A percentile compares a stretch with the other conserved stretches of the same genome.
These are phyloP conservation scores for Euzophera pinguis DNA, from an alignment of 2,888 invertebrate species.

Conservation along the genomic window DNA sequence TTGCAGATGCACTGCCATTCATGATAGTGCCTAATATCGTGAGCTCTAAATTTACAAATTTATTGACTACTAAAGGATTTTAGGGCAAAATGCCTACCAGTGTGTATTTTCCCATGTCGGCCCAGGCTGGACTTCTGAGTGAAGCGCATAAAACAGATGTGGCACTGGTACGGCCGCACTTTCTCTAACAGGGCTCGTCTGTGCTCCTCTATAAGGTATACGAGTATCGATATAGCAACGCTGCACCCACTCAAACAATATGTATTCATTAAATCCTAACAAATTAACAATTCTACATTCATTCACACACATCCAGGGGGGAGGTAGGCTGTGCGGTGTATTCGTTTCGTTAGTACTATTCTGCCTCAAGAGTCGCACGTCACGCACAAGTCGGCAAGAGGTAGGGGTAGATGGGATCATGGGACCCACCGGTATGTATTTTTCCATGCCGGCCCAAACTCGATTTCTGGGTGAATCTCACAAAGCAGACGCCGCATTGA, in stretches of 20 bases:
- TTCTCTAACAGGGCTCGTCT: constrained; percentile 81
- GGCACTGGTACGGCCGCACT: constrained; percentile 85
- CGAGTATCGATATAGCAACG: constrained; percentile 75
- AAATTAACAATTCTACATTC: constrained; percentile 44
- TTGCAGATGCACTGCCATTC: constrained; percentile 36
- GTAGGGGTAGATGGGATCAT: constrained; percentile 43
- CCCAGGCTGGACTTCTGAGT: constrained; percentile 87
- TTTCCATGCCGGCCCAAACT: constrained; percentile 79
- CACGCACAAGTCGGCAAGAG: constrained; percentile 57
- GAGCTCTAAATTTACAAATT: constrained; percentile 64
- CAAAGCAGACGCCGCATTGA: constrained; percentile 83
- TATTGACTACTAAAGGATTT: constrained; percentile 75
- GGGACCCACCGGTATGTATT: constrained; percentile 80
- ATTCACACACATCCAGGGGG: constrained; percentile 74
- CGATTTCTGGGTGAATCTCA: constrained; percentile 84
- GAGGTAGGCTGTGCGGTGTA: constrained; percentile 56
- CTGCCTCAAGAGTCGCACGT: constrained; percentile 63
- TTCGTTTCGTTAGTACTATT: constrained; percentile 51
- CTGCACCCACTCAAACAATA: constrained; percentile 60
- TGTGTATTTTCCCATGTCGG: constrained; percentile 86
- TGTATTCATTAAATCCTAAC: constrained; percentile 50
- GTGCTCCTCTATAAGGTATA: constrained; percentile 80
- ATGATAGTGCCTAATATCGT: constrained; percentile 64
- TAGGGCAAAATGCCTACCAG: constrained; percentile 81
- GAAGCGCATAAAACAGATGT: constrained; percentile 86